Conservation (phyloP, 1,140 invertebrate genomes). For the Drosophila subpulchrella region DNA sequence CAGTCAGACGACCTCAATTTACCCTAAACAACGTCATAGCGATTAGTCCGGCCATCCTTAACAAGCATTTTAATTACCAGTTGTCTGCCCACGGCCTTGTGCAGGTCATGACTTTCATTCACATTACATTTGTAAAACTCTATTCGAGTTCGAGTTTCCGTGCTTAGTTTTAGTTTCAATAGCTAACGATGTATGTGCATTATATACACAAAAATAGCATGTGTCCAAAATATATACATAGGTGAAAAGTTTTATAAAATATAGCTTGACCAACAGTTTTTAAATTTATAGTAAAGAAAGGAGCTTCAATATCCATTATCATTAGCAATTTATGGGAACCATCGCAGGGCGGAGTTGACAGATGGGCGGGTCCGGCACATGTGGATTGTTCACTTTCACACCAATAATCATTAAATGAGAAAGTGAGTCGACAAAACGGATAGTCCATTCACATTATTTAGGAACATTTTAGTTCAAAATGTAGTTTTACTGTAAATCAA, state of each 20-base stretch:
- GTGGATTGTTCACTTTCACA: background rate
- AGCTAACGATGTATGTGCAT: background rate
- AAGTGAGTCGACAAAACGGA: constrained; percentile 6
- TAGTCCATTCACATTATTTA: too few relatives aligned
- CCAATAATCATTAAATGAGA: background rate
- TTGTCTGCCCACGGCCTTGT: constrained; percentile 45
- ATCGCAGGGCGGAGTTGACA: constrained; percentile 26
- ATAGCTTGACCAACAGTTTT: background rate
- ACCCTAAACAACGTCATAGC: constrained; percentile 14
- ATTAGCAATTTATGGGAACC: constrained; percentile 51
- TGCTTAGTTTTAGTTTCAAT: background rate
- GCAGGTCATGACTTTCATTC: constrained; percentile 24
- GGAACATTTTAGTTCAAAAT: too few relatives aligned
- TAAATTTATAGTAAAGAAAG: background rate
- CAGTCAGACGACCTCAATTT: constrained; percentile 2
- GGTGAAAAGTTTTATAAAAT: too few relatives aligned
- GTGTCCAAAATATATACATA: background rate
- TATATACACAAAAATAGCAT: background rate
- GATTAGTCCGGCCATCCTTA: constrained; percentile 1
- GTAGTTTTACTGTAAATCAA: background rate
- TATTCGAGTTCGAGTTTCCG: background rate
- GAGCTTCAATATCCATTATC: constrained; percentile 22
- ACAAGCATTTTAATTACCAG: constrained; percentile 44
- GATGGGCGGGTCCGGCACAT: background rate
- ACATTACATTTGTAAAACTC: background rate